These are phyloP conservation scores for Vidua chalybeata DNA, from an alignment of 2,113 vertebrate genomes.

Conservation along the genomic window DNA sequence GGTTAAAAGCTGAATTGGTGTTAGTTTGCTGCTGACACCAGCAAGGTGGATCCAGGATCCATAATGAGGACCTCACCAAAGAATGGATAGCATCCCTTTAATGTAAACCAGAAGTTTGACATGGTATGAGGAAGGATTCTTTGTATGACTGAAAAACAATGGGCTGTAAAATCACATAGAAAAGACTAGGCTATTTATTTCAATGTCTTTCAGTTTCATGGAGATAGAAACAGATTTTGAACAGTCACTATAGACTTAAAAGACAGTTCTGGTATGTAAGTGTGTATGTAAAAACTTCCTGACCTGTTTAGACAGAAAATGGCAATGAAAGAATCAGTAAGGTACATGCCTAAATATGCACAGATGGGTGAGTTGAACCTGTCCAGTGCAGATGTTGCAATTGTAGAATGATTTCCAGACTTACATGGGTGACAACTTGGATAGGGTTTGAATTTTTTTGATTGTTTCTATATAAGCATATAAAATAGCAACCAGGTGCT, in stretches of 20 bases:
- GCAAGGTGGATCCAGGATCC: neutral
- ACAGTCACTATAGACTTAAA: neutral
- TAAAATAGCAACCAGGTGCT: neutral
- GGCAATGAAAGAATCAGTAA: neutral
- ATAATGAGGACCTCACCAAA: neutral
- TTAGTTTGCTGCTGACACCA: neutral
- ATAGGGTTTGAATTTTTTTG: neutral
- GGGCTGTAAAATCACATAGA: neutral
- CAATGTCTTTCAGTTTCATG: neutral
- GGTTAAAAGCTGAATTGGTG: neutral
- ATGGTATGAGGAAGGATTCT: neutral
- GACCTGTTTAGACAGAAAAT: neutral
- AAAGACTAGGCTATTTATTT: neutral
- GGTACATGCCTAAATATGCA: neutral
- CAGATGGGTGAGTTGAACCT: neutral
- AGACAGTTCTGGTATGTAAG: neutral
- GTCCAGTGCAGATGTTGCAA: neutral
- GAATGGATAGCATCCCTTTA: neutral
- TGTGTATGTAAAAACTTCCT: neutral
- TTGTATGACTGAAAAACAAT: neutral
- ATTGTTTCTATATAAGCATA: neutral
- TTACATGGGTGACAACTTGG: neutral
- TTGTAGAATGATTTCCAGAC: neutral
- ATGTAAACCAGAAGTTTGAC: neutral
- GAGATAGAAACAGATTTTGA: neutral